These are phyloP conservation scores for Ophiothrix spiculata DNA, from an alignment of 35 echinoderm and acorn worm species.

Conservation along the genomic window DNA sequence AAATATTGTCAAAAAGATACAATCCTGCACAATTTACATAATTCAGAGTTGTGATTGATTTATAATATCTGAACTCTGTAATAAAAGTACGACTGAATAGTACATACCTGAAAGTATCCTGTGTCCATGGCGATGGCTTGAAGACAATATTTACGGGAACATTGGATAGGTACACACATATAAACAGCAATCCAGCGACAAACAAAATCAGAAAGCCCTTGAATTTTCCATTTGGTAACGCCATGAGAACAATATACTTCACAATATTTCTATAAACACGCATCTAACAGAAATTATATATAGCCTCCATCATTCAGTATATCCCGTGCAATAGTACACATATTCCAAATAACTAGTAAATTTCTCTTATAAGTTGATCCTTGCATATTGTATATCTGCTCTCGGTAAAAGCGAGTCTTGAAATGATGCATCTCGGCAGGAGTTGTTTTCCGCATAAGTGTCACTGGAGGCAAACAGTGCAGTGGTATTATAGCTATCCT, in stretches of 20 bases:
- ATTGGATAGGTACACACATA: slow-evolving; percentile 2
- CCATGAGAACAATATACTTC: background rate
- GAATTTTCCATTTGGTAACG: background rate
- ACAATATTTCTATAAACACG: background rate
- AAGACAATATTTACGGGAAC: background rate
- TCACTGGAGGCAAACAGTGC: background rate
- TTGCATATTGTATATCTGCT: background rate
- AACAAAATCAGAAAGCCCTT: background rate
- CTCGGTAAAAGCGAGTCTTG: background rate
- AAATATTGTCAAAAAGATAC: too few species aligned
- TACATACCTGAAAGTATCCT: slow-evolving; percentile 3
- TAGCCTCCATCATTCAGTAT: background rate
- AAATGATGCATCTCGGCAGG: background rate
- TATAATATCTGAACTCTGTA: too few species aligned
- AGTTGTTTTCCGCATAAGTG: background rate
- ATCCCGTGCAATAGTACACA: background rate
- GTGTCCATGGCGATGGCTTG: slow-evolving; percentile 1
- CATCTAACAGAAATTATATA: background rate
- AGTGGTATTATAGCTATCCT: background rate
- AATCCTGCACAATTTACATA: too few species aligned
- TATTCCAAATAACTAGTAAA: background rate
- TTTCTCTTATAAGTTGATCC: background rate
- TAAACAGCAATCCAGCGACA: background rate
- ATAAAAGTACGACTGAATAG: too few species aligned
- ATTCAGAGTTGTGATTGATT: too few species aligned